These are phyloP conservation scores for Opisthograptis luteolata DNA, from an alignment of 2,888 invertebrate species.

Conservation along the genomic window DNA sequence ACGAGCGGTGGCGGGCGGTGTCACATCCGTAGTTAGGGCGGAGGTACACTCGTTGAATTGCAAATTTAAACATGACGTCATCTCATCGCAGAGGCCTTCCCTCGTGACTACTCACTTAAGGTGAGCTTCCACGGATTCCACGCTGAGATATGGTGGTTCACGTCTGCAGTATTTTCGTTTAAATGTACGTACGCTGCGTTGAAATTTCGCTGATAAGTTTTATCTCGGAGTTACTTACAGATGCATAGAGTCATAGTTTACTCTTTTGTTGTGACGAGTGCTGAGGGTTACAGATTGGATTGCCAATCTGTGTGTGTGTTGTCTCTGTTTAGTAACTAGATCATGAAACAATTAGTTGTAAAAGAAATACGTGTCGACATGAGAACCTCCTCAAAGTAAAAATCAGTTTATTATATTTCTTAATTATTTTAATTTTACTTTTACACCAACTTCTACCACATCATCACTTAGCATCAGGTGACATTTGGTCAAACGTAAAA, in stretches of 20 bases:
- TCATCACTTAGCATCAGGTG: too few relatives aligned
- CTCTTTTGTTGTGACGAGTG: slow-evolving; percentile 1
- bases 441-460: too few relatives aligned
- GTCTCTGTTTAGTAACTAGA: too few relatives aligned
- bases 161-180: slow-evolving; percentile 25
- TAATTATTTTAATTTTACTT: too few relatives aligned
- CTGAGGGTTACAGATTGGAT: not conserved
- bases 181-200: slow-evolving; percentile 18
- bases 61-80: slow-evolving; percentile 68
- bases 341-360: too few relatives aligned
- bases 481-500: too few relatives aligned
- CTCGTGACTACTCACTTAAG: slow-evolving; percentile 27
- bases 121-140: slow-evolving; percentile 18
- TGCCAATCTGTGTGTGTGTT: too few relatives aligned
- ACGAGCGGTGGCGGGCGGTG: slow-evolving; percentile 27
- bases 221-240: slow-evolving; percentile 15
- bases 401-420: too few relatives aligned
- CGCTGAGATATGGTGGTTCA: slow-evolving; percentile 14
- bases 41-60: slow-evolving; percentile 57
- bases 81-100: slow-evolving; percentile 20
- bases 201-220: slow-evolving; percentile 18
- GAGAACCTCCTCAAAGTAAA: too few relatives aligned
- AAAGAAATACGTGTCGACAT: too few relatives aligned
- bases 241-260: slow-evolving; percentile 9
- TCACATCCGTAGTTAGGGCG: slow-evolving; percentile 49